A percentile compares a stretch with the other conserved stretches of the same genome.
Evolutionary conservation across 1,140 invertebrate species (phyloP).

Genomic region (Eurosta solidaginis): DNA sequence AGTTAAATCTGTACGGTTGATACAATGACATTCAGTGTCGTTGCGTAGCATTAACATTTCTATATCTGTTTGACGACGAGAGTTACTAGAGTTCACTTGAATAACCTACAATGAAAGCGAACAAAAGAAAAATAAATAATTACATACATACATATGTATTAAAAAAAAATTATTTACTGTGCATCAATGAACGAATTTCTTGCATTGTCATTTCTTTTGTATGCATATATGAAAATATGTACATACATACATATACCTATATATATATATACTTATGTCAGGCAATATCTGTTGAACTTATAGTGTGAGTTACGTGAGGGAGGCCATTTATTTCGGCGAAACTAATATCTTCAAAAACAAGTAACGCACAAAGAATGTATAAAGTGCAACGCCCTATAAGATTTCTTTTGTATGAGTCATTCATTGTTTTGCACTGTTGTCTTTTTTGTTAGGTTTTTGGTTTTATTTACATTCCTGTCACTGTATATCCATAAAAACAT

Average conservation of each 20-base stretch:
- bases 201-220: too few species aligned
- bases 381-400: background rate
- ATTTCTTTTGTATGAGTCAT: background rate
- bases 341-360: background rate
- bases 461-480: slow-evolving; percentile 11
- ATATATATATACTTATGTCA: too few species aligned
- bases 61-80: slow-evolving; percentile 9
- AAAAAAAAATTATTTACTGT: background rate
- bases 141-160: background rate
- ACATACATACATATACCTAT: too few species aligned
- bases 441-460: background rate
- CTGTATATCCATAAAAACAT: too few species aligned
- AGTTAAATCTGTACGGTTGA: slow-evolving; percentile 31
- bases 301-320: too few species aligned
- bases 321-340: too few species aligned
- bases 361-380: background rate
- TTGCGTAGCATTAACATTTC: slow-evolving; percentile 39
- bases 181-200: background rate
- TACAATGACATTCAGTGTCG: slow-evolving; percentile 52
- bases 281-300: too few species aligned
- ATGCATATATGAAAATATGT: too few species aligned
- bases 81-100: background rate
- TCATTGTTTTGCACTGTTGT: slow-evolving; percentile 5
- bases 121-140: background rate
- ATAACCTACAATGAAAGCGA: slow-evolving; percentile 26